phyloP scores from a whole-genome alignment of 2,888 invertebrate genomes.

The Ypsolopha sequella region DNA sequence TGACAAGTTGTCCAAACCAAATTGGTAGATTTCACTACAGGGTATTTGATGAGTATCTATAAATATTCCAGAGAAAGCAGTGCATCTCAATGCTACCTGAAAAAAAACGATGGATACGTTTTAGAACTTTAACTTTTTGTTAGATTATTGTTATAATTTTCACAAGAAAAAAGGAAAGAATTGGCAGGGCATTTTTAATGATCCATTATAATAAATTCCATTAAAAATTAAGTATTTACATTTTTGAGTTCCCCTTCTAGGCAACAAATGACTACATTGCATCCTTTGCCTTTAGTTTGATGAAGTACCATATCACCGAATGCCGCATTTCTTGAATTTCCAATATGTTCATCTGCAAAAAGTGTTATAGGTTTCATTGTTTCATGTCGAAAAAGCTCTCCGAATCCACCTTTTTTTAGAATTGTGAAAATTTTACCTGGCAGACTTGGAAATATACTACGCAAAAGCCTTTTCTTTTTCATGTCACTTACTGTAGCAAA shows the following conservation, averaged over 20 bases:
- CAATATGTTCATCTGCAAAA: background rate
- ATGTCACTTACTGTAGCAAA: slow-evolving; percentile 4
- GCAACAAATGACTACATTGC: background rate
- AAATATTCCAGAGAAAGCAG: background rate
- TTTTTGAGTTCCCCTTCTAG: background rate
- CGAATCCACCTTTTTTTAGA: too few relatives aligned
- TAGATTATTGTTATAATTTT: background rate
- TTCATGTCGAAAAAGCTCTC: too few relatives aligned
- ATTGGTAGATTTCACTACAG: background rate
- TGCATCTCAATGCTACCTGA: background rate
- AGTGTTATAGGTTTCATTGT: too few relatives aligned
- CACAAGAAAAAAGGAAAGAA: background rate
- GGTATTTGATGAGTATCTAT: background rate
- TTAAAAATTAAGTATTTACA: background rate
- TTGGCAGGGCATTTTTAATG: background rate
- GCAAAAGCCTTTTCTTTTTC: slow-evolving; percentile 2
- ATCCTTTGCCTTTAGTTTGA: background rate
- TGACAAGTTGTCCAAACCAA: background rate
- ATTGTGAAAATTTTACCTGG: background rate
- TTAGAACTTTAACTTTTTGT: too few relatives aligned
- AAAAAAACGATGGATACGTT: background rate
- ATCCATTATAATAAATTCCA: background rate
- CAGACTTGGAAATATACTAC: background rate
- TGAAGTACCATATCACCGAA: background rate
- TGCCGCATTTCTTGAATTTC: background rate